Evolutionary conservation across 2,888 invertebrate species (phyloP), one percentile per base, ranked within the genome.

Genomic region (Adelognathus sp.): DNA sequence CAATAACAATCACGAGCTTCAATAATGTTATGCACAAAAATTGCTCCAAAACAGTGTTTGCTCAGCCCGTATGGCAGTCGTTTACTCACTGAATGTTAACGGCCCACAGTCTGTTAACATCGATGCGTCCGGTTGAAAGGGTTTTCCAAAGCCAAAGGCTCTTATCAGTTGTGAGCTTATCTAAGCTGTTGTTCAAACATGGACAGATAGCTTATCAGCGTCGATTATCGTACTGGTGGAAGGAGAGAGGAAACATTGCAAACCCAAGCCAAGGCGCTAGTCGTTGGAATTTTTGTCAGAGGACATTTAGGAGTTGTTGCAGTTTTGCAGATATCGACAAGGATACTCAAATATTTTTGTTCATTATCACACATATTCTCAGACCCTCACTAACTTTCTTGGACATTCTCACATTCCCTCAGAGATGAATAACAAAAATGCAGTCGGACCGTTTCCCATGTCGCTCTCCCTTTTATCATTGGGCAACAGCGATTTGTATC

Each of bases 401-500:
- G n/a, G 7, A n/a, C 56, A n/a, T 16, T 44, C 16, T 33, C 7
- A 18, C 21, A n/a, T n/a, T n/a, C n/a, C n/a, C n/a, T n/a, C n/a
- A n/a, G n/a, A n/a, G n/a, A 85, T 84, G 84, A 79, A 44, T 61
- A 81, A 82, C 18, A 84, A 80, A n/a, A n/a, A n/a, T 64, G 18
- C 76, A 24, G 58, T 83, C 33, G 31, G 76, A 63, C 83, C 83
- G 16, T 86, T 86, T 72, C 85, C 86, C 41, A 83, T 82, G 41
- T 89, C 88, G 11, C 80, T 88, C 27, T 88, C 88, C 54, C 72
- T 90, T 18, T 84, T 88, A 52, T 85, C 87, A 5, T 81, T 91
- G 74, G 86, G 87, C 16, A 85, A 86, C 76, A 91, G 91, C 79
- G 84, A 88, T 56, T 85, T 91, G 41, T 92, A 89, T n/a, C n/a